Evolutionary conservation across 2,888 invertebrate species (phyloP), one percentile per base, ranked within the genome.

Genomic region (Drosophila helvetica): DNA sequence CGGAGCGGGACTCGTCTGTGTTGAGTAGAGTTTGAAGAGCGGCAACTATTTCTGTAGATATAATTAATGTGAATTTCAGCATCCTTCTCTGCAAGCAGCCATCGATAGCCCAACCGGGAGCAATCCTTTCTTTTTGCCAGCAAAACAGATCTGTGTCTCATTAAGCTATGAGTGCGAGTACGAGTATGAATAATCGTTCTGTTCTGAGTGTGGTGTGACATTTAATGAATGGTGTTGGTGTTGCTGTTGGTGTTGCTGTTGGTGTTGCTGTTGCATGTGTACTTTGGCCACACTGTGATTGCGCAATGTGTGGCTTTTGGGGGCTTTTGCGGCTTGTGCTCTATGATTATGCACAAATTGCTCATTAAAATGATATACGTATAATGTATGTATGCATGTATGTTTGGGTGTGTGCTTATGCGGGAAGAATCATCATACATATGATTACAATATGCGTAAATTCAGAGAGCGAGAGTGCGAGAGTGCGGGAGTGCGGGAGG

Each of bases 291-390:
- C 33, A 46, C 30, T 54, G 15, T 25, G 48, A 53, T 66, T 59
- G 43, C 60, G 47, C 54, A 53, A 48, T 54, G 65, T 59, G 58
- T 59, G 72, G 66, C 65, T 65, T 66, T 75, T 72, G 60, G 63
- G 22, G 72, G 65, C 51, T 72, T 69, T 72, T 46, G 52, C 42
- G 67, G 79, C 71, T 65, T 67, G 38, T 55, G 19, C 48, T 12
- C 38, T 48, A 60, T 79, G 77, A 77, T 75, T 75, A 68, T 79
- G 75, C 75, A 84, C 75, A 81, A 71, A 77, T 79, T 75, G 65
- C 61, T 62, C 75, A 77, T 84, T 69, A 69, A 75, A 67, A 71
- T 75, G 15, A 38, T 38, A 38, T 6, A 8, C 27, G 38, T n/a
- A 38, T 73, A 61, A 80, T 10, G 0, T 10, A 18, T 17, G 10